These are phyloP conservation scores for Kradibia gibbosae DNA, from an alignment of 1,140 invertebrate genomes.

Conservation along the genomic window DNA sequence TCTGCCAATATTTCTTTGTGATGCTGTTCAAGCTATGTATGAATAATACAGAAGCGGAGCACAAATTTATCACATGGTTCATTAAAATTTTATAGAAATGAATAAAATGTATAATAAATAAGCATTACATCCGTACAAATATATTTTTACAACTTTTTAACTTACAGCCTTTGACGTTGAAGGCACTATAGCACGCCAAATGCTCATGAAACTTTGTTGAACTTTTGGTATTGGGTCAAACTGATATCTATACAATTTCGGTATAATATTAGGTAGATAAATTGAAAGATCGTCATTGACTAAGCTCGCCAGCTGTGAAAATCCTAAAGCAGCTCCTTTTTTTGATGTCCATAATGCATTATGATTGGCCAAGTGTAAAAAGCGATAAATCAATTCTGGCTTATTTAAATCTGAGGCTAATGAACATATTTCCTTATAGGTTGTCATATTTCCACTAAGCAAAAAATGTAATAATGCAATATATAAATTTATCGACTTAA, in stretches of 20 bases:
- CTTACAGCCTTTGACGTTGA: slow-evolving; percentile 88
- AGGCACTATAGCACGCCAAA: slow-evolving; percentile 91
- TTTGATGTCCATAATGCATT: slow-evolving; percentile 95
- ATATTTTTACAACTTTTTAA: slow-evolving; percentile 42
- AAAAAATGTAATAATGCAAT: slow-evolving; percentile 7
- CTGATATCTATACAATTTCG: slow-evolving; percentile 89
- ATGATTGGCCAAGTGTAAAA: slow-evolving; percentile 95
- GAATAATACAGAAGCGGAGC: background rate
- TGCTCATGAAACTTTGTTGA: slow-evolving; percentile 91
- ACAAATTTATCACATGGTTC: no score
- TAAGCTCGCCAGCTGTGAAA: slow-evolving; percentile 86
- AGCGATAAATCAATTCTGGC: slow-evolving; percentile 95
- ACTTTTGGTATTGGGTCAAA: slow-evolving; percentile 94
- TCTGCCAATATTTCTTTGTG: slow-evolving; percentile 90
- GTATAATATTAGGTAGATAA: slow-evolving; percentile 88
- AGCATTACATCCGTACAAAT: background rate
- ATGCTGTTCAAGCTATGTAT: slow-evolving; percentile 84
- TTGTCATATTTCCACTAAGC: slow-evolving; percentile 85
- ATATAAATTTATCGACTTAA: background rate
- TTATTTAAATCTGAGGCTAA: slow-evolving; percentile 94
- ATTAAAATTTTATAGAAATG: background rate
- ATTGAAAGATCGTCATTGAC: slow-evolving; percentile 87
- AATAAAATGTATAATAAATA: background rate
- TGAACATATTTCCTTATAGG: slow-evolving; percentile 94
- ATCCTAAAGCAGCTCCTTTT: slow-evolving; percentile 93